A percentile compares a stretch with the other conserved stretches of the same genome.
Conservation (phyloP, 2,113 vertebrate genomes). For the Reinhardtius hippoglossoides region DNA sequence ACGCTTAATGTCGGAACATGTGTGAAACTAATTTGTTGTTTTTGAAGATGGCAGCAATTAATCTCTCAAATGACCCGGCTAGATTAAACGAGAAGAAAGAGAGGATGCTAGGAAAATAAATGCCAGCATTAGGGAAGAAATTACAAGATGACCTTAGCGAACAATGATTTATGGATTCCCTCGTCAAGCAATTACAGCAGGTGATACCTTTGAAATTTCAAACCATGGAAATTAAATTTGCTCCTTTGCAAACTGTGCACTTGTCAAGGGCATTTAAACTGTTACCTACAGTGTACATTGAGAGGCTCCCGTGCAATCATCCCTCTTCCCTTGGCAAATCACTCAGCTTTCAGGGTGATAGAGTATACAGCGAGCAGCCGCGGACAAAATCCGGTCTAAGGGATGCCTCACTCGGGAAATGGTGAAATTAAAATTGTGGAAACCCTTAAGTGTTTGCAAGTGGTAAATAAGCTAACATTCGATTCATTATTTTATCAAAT, state of each 20-base stretch:
- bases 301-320: constrained; percentile 51
- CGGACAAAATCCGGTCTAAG: constrained; percentile 39
- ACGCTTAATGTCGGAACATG: constrained; percentile 66
- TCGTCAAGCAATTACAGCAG: constrained; percentile 82
- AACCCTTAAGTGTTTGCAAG: not conserved
- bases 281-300: constrained; percentile 43
- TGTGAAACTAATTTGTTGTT: constrained; percentile 83
- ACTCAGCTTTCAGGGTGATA: constrained; percentile 47
- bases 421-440: constrained; percentile 3
- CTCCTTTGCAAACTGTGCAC: constrained; percentile 76
- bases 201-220: constrained; percentile 82
- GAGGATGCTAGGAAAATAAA: constrained; percentile 80
- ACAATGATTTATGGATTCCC: constrained; percentile 84
- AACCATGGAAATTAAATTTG: constrained; percentile 82
- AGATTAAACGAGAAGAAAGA: constrained; percentile 80
- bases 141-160: constrained; percentile 84
- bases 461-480: not conserved
- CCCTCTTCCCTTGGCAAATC: constrained; percentile 51
- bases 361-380: not conserved
- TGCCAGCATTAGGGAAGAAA: constrained; percentile 81
- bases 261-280: constrained; percentile 79
- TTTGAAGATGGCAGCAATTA: constrained; percentile 82
- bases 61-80: constrained; percentile 81
- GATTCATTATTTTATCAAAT: constrained; percentile 6
- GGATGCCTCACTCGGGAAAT: constrained; percentile 17